Conservation (phyloP, 2,888 invertebrate genomes). For the Chrysotoxum bicinctum region DNA sequence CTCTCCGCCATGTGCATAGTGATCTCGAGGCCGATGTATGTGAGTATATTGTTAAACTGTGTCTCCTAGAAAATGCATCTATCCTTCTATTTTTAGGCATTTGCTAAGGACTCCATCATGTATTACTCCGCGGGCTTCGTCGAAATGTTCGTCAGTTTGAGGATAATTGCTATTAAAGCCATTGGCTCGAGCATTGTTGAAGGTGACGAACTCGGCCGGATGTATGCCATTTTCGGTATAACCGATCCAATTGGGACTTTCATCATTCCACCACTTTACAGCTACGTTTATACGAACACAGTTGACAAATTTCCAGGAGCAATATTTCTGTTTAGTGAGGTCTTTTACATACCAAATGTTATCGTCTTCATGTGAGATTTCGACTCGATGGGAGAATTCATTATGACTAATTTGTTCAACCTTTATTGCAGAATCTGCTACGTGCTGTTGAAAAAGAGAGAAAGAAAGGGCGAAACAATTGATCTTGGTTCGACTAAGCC, state of each 20-base stretch:
- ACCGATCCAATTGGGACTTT: conserved; percentile 80
- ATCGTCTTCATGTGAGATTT: conserved; percentile 80
- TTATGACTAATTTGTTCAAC: too few relatives aligned
- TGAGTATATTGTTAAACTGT: conserved; percentile 74
- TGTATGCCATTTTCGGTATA: conserved; percentile 79
- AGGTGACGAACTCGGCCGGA: conserved; percentile 79
- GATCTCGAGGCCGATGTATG: conserved; percentile 79
- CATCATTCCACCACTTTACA: conserved; percentile 80
- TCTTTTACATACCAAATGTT: conserved; percentile 79
- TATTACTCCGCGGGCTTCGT: conserved; percentile 79
- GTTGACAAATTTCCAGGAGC: conserved; percentile 80
- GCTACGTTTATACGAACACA: conserved; percentile 78
- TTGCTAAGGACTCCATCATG: conserved; percentile 76
- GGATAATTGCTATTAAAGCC: conserved; percentile 80
- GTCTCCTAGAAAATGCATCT: not conserved
- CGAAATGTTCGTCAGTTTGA: conserved; percentile 80
- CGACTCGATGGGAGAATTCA: not conserved
- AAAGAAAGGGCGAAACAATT: conserved; percentile 18
- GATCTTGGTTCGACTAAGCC: conserved; percentile 39
- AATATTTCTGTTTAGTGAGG: conserved; percentile 80
- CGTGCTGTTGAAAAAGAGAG: conserved; percentile 36
- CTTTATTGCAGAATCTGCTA: conserved; percentile 33
- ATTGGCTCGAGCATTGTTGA: conserved; percentile 80
- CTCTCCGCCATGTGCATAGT: conserved; percentile 78
- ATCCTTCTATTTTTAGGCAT: conserved; percentile 75